Conservation (phyloP, 1,140 invertebrate species). For the Drosophila teissieri region DNA sequence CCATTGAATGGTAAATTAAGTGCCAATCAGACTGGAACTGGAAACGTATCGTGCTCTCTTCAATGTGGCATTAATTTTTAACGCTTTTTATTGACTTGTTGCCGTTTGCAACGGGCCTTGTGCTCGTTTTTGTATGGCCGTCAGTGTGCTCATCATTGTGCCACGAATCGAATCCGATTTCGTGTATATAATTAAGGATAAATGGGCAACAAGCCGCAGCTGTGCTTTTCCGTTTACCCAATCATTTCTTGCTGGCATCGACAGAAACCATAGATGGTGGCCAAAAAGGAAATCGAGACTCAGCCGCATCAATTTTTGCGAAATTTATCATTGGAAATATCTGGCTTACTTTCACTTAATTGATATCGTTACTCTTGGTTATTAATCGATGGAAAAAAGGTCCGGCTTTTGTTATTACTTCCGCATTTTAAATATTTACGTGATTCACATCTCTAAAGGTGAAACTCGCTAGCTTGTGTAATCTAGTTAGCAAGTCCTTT, state of each 20-base stretch:
- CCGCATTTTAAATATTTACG: not conserved
- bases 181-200: constrained; percentile 63
- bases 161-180: constrained; percentile 40
- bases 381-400: not conserved
- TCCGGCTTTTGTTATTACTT: not conserved
- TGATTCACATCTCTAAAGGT: not conserved
- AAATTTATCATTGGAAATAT: not conserved
- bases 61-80: constrained; percentile 34
- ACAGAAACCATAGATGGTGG: constrained; percentile 2
- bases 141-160: constrained; percentile 2
- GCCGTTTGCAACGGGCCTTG: constrained; percentile 1
- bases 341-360: constrained; percentile 2
- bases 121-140: not conserved
- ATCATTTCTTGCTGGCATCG: constrained; percentile 12
- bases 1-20: constrained; percentile 58
- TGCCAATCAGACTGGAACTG: constrained; percentile 55
- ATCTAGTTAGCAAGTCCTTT: constrained; percentile 31
- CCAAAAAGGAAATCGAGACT: too few species aligned
- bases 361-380: not conserved
- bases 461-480: not conserved
- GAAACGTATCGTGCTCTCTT: constrained; percentile 9
- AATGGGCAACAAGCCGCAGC: constrained; percentile 17
- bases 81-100: constrained; percentile 35
- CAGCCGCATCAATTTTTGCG: not conserved
- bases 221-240: not conserved